Conservation (phyloP, 2,797 vertebrate species). For the Tenualosa thibaudeaui region DNA sequence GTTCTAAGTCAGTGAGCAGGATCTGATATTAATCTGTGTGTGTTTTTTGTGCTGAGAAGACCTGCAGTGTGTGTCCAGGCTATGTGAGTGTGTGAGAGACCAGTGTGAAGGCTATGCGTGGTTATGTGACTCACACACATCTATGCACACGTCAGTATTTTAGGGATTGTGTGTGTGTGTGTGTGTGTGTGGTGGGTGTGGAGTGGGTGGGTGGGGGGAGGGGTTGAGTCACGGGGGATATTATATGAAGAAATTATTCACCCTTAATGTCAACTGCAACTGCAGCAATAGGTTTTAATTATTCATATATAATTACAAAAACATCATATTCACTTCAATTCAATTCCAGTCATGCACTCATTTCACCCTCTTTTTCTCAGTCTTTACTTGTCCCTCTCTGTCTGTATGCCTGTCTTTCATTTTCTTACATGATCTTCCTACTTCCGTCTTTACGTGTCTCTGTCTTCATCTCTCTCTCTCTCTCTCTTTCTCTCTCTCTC, state of each 20-base stretch:
- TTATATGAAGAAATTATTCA: not conserved
- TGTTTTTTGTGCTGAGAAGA: not conserved
- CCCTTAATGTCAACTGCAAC: not conserved
- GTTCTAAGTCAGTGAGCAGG: not conserved
- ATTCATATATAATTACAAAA: not conserved
- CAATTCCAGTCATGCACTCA: not conserved
- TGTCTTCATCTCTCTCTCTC: not conserved
- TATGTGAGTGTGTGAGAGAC: conserved; percentile 37
- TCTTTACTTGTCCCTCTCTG: conserved; percentile 8
- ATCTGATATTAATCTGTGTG: not conserved
- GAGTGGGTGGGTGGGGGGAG: not conserved
- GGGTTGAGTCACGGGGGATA: not conserved
- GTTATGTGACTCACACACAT: too few species aligned
- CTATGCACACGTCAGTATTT: not conserved
- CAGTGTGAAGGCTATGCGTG: not conserved
- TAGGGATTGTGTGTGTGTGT: conserved; percentile 18
- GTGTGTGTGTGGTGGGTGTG: not conserved
- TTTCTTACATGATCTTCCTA: conserved; percentile 30
- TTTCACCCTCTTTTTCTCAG: not conserved
- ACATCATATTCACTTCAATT: not conserved
- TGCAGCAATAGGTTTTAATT: not conserved
- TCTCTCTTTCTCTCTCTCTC: not conserved
- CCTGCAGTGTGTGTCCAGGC: not conserved
- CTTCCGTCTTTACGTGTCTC: not conserved
- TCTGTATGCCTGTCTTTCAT: conserved; percentile 27